Base-by-base conservation (phyloP, 2,888 invertebrate species). In the Brenthis ino region DNA sequence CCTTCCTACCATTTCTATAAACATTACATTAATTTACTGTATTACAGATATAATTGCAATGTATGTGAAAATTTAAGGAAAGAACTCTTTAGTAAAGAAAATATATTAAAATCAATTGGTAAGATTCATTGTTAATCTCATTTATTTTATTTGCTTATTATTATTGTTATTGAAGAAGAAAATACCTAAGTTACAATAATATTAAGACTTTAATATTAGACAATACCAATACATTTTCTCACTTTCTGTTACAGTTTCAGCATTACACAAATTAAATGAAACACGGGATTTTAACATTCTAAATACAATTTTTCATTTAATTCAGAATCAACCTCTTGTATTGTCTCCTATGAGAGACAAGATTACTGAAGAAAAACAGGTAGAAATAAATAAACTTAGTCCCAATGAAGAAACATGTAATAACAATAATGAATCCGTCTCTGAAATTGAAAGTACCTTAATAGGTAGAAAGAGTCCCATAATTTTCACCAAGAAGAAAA, bases 401-500 rank as follows among this genome's bases (percentile, higher is more conserved):
- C 75, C 72, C 8, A 76, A 76, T 58, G 76, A 76, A 67, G 74
- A 76, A 24, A 76, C 14, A 72, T 74, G 55, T 65, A 73, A 66
- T 13, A 16, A 57, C 75, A 3, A 79, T 68, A 85, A 89, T 67
- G 85, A 85, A 14, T 88, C 89, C 0, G 43, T 85, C 1, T 84
- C 84, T 3, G 91, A 91, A 72, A 90, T 90, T 67, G 88, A 89
- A 67, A 85, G 85, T 0, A 89, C 91, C 0, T 88, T 91, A 0
- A 84, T 85, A 0, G 91, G 90, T 1, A 80, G 88, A 0, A 82
- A 69, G 0, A 93, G 93, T 72, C 93, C 93, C 11, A 87, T 93
- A 64, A 85, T 93, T 77, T 80, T 75, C 11, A 79, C 77, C 5
- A 88, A 82, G 70, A 66, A 57, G 28, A 66, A 48, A 64, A 71